Evolutionary conservation across 1,140 invertebrate genomes (phyloP).

Genomic region (Macrobrachium rosenbergii): DNA sequence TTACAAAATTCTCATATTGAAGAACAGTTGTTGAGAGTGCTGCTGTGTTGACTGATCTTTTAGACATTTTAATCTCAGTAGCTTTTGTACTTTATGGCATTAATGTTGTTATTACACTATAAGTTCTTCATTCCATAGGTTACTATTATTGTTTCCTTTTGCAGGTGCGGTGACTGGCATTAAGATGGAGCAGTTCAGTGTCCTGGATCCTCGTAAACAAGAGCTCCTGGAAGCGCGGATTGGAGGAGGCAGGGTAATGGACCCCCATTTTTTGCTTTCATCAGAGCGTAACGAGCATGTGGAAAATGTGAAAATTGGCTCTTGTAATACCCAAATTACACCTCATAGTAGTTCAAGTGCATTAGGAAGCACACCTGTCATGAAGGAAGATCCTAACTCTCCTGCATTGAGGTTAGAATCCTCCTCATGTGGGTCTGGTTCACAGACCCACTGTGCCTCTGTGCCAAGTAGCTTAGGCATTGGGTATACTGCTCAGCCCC

Average conservation of each 20-base stretch:
- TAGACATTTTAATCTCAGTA: not conserved
- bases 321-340: constrained; percentile 29
- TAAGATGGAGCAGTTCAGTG: constrained; percentile 62
- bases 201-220: constrained; percentile 62
- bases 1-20: too few relatives aligned
- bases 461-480: constrained; percentile 5
- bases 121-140: not conserved
- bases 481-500: too few relatives aligned
- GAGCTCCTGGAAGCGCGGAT: constrained; percentile 59
- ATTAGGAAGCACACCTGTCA: not conserved
- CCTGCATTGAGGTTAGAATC: constrained; percentile 25
- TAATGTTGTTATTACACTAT: too few relatives aligned
- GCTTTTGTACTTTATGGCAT: not conserved
- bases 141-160: not conserved
- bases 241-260: constrained; percentile 46
- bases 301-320: constrained; percentile 26
- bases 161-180: constrained; percentile 61
- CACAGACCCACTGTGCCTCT: constrained; percentile 1
- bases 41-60: too few relatives aligned
- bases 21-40: too few relatives aligned
- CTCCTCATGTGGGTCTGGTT: not conserved
- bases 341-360: constrained; percentile 17
- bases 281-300: constrained; percentile 27
- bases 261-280: constrained; percentile 32
- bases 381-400: constrained; percentile 21